Percentiles rank a stretch among this genome's conserved stretches.
phyloP scores from a whole-genome alignment of 2,888 invertebrate species.

The Rhingia rostrata region DNA sequence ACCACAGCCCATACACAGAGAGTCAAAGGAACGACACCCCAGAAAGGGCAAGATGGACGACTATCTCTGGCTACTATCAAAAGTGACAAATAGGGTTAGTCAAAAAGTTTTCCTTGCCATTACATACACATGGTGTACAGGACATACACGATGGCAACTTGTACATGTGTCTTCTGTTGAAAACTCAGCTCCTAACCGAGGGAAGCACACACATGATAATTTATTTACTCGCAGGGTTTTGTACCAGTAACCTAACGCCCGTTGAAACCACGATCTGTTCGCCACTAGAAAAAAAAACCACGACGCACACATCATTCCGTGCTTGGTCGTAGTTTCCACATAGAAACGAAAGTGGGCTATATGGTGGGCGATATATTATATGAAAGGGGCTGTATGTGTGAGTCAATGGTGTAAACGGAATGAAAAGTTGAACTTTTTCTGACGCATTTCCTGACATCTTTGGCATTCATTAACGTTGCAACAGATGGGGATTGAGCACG shows the following conservation, averaged over 20 bases:
- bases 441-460: slow-evolving; percentile 30
- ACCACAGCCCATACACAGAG: not conserved
- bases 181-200: slow-evolving; percentile 1
- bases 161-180: not conserved
- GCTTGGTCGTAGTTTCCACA: not conserved
- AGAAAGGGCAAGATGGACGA: slow-evolving; percentile 20
- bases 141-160: not conserved
- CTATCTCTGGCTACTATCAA: slow-evolving; percentile 40
- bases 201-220: slow-evolving; percentile 35
- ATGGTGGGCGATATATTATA: not conserved
- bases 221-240: slow-evolving; percentile 37
- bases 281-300: slow-evolving; percentile 21
- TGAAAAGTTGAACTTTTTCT: slow-evolving; percentile 17
- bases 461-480: slow-evolving; percentile 42
- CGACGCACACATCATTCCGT: slow-evolving; percentile 1
- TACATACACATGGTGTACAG: not conserved
- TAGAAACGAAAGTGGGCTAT: not conserved
- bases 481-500: slow-evolving; percentile 13
- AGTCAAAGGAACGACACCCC: slow-evolving; percentile 20
- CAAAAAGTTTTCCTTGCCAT: slow-evolving; percentile 28
- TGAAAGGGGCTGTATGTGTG: not conserved
- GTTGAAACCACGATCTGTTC: slow-evolving; percentile 23
- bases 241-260: slow-evolving; percentile 20
- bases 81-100: slow-evolving; percentile 47
- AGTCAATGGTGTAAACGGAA: not conserved